Base-by-base conservation (phyloP, 2,888 invertebrate species). In the Heliconius ismenius region DNA sequence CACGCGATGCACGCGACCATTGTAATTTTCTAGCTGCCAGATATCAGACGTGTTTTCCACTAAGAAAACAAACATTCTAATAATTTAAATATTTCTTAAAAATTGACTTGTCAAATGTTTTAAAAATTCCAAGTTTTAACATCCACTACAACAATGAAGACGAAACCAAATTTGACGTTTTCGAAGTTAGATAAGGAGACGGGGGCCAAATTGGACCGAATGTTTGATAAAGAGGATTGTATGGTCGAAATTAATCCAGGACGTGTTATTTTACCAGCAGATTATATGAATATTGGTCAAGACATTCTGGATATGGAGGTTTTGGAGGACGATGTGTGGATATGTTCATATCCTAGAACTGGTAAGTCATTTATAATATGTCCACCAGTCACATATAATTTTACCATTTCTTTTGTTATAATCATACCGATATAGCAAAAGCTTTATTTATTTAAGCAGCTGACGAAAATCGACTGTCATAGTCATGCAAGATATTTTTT, bases 321-420 rank as follows among this genome's bases (percentile, higher is more conserved):
- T 3, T 92, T 96, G 75, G 94, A 96, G 6, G 96, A 96, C 82
- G 98, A 98, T 87, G 95, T 98, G 0, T 98, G 98, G 96, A 95
- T 98, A 88, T 95, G 97, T 67, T 98, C 98, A 15, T 98, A 97
- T 92, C 98, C 98, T 0, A 95, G 98, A 84, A 98, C 98, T 83
- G 98, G 98, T 97, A 87, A 90, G 92, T 86, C 21, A 26, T n/a
- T n/a, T n/a, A n/a, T n/a, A n/a, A n/a, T n/a, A n/a, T n/a, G n/a
- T n/a, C n/a, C n/a, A n/a, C n/a, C n/a, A n/a, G n/a, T n/a, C n/a
- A n/a, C n/a, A n/a, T n/a, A n/a, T n/a, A n/a, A n/a, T n/a, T n/a
- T n/a, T n/a, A n/a, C n/a, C n/a, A n/a, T n/a, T n/a, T n/a, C n/a
- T n/a, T n/a, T n/a, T n/a, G n/a, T n/a, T n/a, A n/a, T n/a, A n/a